Base-by-base conservation (phyloP, 64 coral and sea anemone species). In the Orbicella faveolata region DNA sequence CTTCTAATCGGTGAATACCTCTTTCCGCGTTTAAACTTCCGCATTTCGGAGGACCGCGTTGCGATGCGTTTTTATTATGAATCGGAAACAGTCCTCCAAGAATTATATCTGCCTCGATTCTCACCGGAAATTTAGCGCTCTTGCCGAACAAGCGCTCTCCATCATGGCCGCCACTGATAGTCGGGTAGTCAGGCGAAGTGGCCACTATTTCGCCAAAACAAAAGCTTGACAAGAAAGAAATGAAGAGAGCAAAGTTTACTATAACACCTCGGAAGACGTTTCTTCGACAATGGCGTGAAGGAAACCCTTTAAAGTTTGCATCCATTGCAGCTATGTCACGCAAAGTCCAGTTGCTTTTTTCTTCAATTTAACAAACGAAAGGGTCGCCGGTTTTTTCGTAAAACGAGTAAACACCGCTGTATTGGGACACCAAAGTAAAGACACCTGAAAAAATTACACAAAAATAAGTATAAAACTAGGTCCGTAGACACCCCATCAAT, bases 1-100 rank as follows among this genome's bases (percentile, higher is more conserved):
- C 95, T 70, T 97, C 92, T n/a, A 97, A 61, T 25, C 95, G 77
- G 41, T 97, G 95, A 73, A 97, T 91, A 17, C 95, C 95, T 79
- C 95, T 68, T 34, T 97, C 95, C 8, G 72, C 59, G 74, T 94
- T 80, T 8, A 97, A 25, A 19, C 77, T 19, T 2, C 88, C 95
- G 8, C 95, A 94, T 35, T 23, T 51, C 34, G 78, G 30, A 15
- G 87, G 84, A 20, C 73, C 76, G 20, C 7, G 34, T 54, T 62
- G 16, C 9, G 36, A 77, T 26, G 52, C 41, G 1, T 72, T 37
- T 61, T 63, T 87, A 2, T 62, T 33, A 18, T 94, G 95, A 12
- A 97, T 83, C 0, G 95, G 95, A 75, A 97, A 91, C 20, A 97
- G 85, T 5, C 92, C 95, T 0, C 95, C 95, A 9, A 97, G 62